Conservation (phyloP, 2,888 invertebrate genomes). For the Xylota sylvarum region DNA sequence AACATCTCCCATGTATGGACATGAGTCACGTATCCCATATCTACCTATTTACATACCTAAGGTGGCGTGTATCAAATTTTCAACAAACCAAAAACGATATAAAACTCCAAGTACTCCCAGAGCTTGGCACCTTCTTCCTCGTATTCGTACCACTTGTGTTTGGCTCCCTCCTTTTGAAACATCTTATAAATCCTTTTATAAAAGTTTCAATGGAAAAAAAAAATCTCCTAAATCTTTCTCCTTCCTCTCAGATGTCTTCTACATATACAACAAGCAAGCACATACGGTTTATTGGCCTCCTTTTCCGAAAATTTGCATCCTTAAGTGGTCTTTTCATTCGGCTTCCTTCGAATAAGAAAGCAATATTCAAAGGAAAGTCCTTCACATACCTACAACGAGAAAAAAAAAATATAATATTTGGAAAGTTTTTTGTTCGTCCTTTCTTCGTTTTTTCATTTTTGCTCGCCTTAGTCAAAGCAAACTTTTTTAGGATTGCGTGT, state of each 20-base stretch:
- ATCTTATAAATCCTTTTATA: constrained; percentile 58
- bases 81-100: not conserved
- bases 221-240: constrained; percentile 26
- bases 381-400: not conserved
- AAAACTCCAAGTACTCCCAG: constrained; percentile 4
- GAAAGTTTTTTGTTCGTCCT: constrained; percentile 59
- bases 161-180: constrained; percentile 1
- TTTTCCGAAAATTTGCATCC: constrained; percentile 73
- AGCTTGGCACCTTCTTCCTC: constrained; percentile 24
- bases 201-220: constrained; percentile 42
- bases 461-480: constrained; percentile 30
- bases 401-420: constrained; percentile 52
- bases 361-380: constrained; percentile 52
- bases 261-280: constrained; percentile 49
- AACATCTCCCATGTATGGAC: too few species aligned
- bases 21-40: not conserved
- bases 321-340: constrained; percentile 74
- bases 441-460: not conserved
- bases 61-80: not conserved
- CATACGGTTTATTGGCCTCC: constrained; percentile 74
- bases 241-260: constrained; percentile 27
- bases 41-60: not conserved
- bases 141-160: constrained; percentile 1
- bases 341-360: constrained; percentile 57
- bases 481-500: constrained; percentile 72